Evolutionary conservation across 2,113 vertebrate species (phyloP).

Genomic region (Amblyornis subalaris): DNA sequence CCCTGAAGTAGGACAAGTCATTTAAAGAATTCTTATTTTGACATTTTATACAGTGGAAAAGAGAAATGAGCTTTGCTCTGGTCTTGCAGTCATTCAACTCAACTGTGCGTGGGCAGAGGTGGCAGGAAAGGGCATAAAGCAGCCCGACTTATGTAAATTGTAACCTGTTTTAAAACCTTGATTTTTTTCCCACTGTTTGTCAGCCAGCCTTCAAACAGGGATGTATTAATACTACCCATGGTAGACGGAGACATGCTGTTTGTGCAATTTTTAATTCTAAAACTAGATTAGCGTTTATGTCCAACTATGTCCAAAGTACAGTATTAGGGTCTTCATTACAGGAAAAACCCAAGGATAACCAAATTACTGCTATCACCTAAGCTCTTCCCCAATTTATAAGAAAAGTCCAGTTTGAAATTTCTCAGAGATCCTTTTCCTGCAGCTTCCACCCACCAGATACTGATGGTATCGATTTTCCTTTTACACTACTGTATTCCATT

Average conservation of each 20-base stretch:
- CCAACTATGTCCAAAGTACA: background rate
- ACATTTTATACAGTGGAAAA: background rate
- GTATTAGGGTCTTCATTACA: background rate
- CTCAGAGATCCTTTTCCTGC: background rate
- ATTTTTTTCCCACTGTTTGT: background rate
- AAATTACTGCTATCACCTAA: background rate
- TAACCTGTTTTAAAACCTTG: background rate
- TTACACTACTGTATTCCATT: background rate
- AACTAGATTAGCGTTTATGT: background rate
- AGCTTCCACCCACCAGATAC: background rate
- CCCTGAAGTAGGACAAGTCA: background rate
- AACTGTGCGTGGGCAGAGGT: background rate
- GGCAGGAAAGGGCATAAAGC: background rate
- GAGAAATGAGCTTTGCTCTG: background rate
- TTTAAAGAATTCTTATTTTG: background rate
- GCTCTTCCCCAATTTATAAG: background rate
- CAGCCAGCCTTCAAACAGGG: background rate
- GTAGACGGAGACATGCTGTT: background rate
- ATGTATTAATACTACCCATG: background rate
- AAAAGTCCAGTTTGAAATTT: background rate
- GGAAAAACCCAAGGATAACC: background rate
- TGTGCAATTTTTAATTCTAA: background rate
- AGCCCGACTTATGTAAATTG: background rate
- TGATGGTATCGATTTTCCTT: background rate
- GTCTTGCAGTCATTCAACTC: background rate